Evolutionary conservation across 2,797 vertebrate species (phyloP).

Genomic region (Chelon labrosus): DNA sequence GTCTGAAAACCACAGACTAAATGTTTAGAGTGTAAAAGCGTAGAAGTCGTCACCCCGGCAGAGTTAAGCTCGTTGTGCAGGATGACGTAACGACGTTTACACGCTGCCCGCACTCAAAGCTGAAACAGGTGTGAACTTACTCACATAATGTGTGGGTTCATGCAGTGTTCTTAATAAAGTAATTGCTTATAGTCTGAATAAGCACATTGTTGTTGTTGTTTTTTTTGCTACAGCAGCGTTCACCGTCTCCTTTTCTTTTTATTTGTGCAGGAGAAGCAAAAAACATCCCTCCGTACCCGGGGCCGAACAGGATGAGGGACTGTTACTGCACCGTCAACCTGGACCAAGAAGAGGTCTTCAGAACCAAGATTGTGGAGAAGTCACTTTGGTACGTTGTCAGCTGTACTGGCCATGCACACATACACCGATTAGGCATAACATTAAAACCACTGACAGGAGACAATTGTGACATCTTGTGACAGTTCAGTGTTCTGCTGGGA

Average conservation of each 20-base stretch:
- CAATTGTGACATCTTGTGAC: no score
- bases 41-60: conserved; percentile 8
- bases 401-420: no score
- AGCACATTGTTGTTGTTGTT: conserved; percentile 15
- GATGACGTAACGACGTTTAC: conserved; percentile 35
- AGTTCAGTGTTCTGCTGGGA: no score
- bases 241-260: conserved; percentile 21
- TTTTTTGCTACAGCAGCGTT: conserved; percentile 29
- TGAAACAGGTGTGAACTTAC: conserved; percentile 43
- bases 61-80: conserved; percentile 42
- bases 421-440: no score
- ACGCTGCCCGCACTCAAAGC: conserved; percentile 1
- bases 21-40: conserved; percentile 26
- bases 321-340: conserved; percentile 99
- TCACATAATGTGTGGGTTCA: conserved; percentile 14
- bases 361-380: conserved; percentile 98
- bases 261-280: conserved; percentile 92
- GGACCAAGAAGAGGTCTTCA: conserved; percentile 99
- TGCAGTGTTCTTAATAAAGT: conserved; percentile 34
- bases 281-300: conserved; percentile 97
- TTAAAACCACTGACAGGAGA: no score
- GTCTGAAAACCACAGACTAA: conserved; percentile 11
- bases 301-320: conserved; percentile 98
- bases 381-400: conserved; percentile 90
- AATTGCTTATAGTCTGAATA: conserved; percentile 38